Evolutionary conservation across 1,140 invertebrate genomes (phyloP), one percentile per base, ranked within the genome.

Genomic region (Drosophila teissieri): DNA sequence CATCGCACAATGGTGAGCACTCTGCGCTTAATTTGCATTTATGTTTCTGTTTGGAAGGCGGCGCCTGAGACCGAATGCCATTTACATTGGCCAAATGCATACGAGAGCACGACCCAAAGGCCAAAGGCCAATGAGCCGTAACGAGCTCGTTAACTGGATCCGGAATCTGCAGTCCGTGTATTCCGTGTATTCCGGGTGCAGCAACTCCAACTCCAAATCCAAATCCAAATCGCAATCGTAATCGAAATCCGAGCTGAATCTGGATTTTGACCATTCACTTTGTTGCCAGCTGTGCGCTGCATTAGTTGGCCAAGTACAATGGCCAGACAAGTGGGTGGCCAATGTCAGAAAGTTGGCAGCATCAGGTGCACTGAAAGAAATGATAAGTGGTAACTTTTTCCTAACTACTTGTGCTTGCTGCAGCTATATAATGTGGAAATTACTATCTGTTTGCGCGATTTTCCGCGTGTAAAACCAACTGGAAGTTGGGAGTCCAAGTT

Each of bases 11-110:
- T 51, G 45, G 44, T 10, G 4, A 63, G 64, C 64, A 48, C 69
- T 75, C 65, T 65, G 64, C 56, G 67, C 78, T 82, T 82, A 45
- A 85, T 85, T 88, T 86, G 82, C 81, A 86, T 85, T 81, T 62
- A 34, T 61, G 19, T 76, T 53, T 46, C 40, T 52, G 49, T 52
- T 52, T 17, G 10, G 37, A 54, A 55, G 55, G 65, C 65, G 61
- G 64, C 45, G 12, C 36, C 63, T 44, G 62, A 57, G 73, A 53
- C 48, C 22, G 60, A 67, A 67, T 86, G 74, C 78, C 74, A 86
- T 85, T 86, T 81, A 36, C 63, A 72, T 81, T 86, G 76, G 82
- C 68, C 67, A 54, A 70, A 55, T 75, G 65, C 62, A 57, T 52
- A 60, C 37, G 58, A 54, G 46, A n/a, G 44, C 54, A 27, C 14